Evolutionary conservation across 2,113 vertebrate genomes (phyloP).

Genomic region (Sigmodon hispidus): DNA sequence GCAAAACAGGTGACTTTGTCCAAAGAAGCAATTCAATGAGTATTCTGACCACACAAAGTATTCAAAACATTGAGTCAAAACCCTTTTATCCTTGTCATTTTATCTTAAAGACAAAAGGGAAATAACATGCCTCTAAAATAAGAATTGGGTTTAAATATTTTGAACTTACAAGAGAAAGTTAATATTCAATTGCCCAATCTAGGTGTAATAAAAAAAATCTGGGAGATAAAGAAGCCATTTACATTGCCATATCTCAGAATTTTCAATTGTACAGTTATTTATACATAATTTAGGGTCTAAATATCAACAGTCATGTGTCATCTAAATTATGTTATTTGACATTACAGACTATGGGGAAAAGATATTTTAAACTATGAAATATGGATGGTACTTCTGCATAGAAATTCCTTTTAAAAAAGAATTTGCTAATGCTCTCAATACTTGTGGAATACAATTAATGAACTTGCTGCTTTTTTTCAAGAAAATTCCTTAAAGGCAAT

Average conservation of each 20-base stretch:
- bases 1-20: neutral
- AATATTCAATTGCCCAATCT: neutral
- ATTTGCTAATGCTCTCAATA: neutral
- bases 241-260: neutral
- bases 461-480: neutral
- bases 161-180: neutral
- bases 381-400: neutral
- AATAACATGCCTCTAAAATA: neutral
- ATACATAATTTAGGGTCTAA: neutral
- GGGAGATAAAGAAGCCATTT: neutral
- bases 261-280: neutral
- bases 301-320: neutral
- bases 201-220: neutral
- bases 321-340: neutral
- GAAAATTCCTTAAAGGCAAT: neutral
- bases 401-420: neutral
- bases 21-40: neutral
- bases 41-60: neutral
- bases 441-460: neutral
- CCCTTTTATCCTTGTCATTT: neutral
- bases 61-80: neutral
- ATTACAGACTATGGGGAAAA: neutral
- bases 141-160: neutral
- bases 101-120: neutral
- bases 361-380: neutral